These are phyloP conservation scores for Catamblyrhynchus diadema DNA, from an alignment of 2,797 vertebrate genomes.

Conservation along the genomic window DNA sequence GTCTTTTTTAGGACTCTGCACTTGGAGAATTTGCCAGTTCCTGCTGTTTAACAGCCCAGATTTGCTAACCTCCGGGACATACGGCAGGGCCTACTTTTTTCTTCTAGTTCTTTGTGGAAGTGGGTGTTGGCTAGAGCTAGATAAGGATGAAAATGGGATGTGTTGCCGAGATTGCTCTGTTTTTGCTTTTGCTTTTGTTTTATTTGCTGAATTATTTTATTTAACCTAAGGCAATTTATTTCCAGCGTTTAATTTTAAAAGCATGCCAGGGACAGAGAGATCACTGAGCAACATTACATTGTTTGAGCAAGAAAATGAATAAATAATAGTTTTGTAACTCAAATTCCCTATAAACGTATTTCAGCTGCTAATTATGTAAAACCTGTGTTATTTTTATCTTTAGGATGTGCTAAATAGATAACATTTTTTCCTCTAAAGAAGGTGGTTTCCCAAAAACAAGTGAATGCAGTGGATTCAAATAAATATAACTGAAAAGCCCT, in stretches of 20 bases:
- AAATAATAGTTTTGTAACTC: neutral
- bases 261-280: neutral
- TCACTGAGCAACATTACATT: neutral
- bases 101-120: conserved; percentile 16
- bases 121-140: conserved; percentile 35
- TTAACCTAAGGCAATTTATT: conserved; percentile 9
- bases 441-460: neutral
- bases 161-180: neutral
- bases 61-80: conserved; percentile 7
- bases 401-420: neutral
- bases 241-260: conserved; percentile 12
- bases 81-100: conserved; percentile 12
- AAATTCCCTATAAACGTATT: neutral
- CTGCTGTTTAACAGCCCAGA: conserved; percentile 49
- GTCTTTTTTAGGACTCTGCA: neutral
- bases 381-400: neutral
- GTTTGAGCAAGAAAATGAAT: conserved; percentile 8
- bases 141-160: neutral
- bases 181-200: conserved; percentile 56
- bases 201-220: neutral
- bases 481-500: neutral
- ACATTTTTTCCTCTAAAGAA: neutral
- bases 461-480: neutral
- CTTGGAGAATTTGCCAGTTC: conserved; percentile 10
- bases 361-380: neutral